Percentiles rank a stretch among this genome's conserved stretches.
These are phyloP conservation scores for Heliornis fulica DNA, from an alignment of 2,113 vertebrate species.

Conservation along the genomic window DNA sequence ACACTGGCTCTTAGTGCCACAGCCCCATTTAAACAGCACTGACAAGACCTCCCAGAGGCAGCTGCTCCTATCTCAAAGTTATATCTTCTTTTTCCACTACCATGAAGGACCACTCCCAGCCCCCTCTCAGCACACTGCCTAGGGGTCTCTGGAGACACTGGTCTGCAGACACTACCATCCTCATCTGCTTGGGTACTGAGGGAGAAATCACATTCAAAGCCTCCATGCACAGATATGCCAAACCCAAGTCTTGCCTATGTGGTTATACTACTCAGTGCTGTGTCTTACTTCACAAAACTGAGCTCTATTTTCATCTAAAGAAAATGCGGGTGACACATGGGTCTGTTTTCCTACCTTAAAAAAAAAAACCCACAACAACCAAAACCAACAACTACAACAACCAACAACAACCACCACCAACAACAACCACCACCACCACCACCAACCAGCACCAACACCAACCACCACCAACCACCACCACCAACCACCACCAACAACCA, in stretches of 20 bases:
- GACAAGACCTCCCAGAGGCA: neutral
- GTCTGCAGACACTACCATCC: rapidly evolving
- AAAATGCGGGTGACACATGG: neutral
- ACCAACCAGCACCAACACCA: too few species aligned
- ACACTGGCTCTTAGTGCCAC: neutral
- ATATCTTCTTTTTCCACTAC: neutral
- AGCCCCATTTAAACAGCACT: neutral
- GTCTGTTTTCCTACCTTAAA: neutral
- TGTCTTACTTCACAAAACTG: neutral
- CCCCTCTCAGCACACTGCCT: neutral
- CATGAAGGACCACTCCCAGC: neutral
- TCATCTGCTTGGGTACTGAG: neutral
- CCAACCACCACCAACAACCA: too few species aligned
- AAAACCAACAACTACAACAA: too few species aligned
- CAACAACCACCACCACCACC: too few species aligned
- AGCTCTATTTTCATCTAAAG: neutral
- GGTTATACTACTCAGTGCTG: neutral
- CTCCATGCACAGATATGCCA: neutral
- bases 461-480: too few species aligned
- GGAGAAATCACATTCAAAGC: neutral
- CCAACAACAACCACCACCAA: too few species aligned
- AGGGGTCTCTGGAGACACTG: neutral
- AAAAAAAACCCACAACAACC: too few species aligned
- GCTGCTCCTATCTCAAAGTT: neutral
- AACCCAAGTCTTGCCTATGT: neutral